These are phyloP conservation scores for Melinaea menophilus DNA, from an alignment of 2,888 invertebrate species.

Conservation along the genomic window DNA sequence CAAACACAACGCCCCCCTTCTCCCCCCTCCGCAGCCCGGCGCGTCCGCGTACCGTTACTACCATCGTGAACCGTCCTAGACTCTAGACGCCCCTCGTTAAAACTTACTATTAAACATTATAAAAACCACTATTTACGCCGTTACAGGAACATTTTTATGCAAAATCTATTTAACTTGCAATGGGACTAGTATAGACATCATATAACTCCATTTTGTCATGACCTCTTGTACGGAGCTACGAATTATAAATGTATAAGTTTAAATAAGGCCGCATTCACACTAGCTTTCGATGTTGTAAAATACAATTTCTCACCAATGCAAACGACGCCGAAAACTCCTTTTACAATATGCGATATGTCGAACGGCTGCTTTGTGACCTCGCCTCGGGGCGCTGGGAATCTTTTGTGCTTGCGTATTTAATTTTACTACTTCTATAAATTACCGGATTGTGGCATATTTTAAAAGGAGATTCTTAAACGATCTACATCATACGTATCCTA, in stretches of 20 bases:
- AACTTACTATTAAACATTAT: conserved; percentile 64
- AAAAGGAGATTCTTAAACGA: conserved; percentile 56
- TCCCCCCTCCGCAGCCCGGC: conserved; percentile 28
- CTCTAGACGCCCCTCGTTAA: conserved; percentile 54
- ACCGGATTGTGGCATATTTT: conserved; percentile 46
- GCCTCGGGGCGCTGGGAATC: conserved; percentile 23
- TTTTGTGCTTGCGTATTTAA: conserved; percentile 32
- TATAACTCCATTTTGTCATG: conserved; percentile 51
- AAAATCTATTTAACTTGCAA: conserved; percentile 73
- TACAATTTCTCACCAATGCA: conserved; percentile 62
- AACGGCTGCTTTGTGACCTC: conserved; percentile 57
- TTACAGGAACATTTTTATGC: conserved; percentile 74
- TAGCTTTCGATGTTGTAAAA: conserved; percentile 65
- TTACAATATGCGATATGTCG: conserved; percentile 56
- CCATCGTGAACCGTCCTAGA: conserved; percentile 42
- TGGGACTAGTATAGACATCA: conserved; percentile 72
- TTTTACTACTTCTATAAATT: conserved; percentile 28
- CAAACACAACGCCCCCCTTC: conserved; percentile 49
- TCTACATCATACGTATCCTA: conserved; percentile 39
- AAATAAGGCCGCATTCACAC: conserved; percentile 70
- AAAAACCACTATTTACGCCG: conserved; percentile 68
- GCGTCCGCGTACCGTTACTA: conserved; percentile 46
- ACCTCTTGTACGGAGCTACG: conserved; percentile 47
- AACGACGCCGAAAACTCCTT: conserved; percentile 64
- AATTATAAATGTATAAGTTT: conserved; percentile 40